A percentile compares a stretch with the other conserved stretches of the same genome.
Evolutionary conservation across 2,113 vertebrate species (phyloP).

Genomic region (Grantiella picta): DNA sequence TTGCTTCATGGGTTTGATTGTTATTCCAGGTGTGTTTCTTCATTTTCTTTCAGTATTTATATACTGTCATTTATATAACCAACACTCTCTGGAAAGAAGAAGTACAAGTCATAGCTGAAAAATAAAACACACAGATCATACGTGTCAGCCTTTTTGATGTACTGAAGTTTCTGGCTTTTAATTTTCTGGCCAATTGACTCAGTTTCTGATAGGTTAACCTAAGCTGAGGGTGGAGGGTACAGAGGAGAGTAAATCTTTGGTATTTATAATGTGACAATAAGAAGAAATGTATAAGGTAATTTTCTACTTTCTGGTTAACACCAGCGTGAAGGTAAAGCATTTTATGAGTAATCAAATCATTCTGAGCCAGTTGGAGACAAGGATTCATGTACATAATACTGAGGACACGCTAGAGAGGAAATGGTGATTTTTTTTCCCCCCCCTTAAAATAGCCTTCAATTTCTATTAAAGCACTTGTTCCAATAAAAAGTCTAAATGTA

Average conservation of each 20-base stretch:
- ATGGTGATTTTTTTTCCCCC: background rate
- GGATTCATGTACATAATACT: background rate
- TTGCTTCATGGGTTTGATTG: background rate
- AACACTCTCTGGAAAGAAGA: background rate
- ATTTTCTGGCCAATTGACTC: background rate
- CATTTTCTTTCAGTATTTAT: background rate
- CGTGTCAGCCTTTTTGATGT: background rate
- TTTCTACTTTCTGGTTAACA: background rate
- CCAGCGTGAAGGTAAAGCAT: background rate
- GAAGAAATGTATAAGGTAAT: background rate
- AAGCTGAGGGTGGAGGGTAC: background rate
- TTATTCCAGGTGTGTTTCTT: constrained; percentile 37
- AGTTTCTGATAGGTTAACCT: background rate
- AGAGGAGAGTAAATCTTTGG: background rate
- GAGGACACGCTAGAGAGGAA: background rate
- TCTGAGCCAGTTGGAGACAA: background rate
- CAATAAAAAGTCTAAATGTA: background rate
- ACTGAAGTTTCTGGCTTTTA: background rate
- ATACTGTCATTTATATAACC: background rate
- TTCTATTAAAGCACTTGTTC: background rate
- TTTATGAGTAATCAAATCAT: background rate
- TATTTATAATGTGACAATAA: background rate
- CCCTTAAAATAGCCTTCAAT: background rate
- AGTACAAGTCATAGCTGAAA: background rate
- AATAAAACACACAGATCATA: background rate